Evolutionary conservation across 2,888 invertebrate genomes (phyloP), one percentile per base, ranked within the genome.

Genomic region (Lacanobia wlatinum): DNA sequence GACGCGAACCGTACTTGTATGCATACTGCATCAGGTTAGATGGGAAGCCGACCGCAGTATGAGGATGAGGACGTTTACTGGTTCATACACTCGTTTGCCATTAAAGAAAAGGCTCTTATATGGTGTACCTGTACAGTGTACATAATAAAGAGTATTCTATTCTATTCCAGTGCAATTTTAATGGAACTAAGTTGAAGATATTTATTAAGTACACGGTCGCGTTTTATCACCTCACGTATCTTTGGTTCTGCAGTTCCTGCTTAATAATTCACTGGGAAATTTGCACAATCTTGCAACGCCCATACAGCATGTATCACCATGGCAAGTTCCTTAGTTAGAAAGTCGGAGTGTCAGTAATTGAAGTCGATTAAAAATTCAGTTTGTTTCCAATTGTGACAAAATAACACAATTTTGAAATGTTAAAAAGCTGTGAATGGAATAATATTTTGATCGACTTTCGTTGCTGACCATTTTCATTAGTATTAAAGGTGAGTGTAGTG

Each of bases 401-500:
- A 55, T 28, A 1, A 8, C 16, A 55, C 55, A 23, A 23, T 5
- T 52, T 0, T 23, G 21, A 12, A 23, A 23, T 23, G 14, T 16
- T 28, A 4, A 28, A 28, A 46, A 48, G 7, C 18, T 18, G 7
- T n/a, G 18, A 0, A 12, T 50, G 50, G 9, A 50, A 10, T n/a
- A 16, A n/a, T 34, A 8, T 48, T 48, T 46, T 18, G 18, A 46
- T 46, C 43, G 60, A 60, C 16, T 63, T 52, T 63, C 16, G 16
- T 34, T 62, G 16, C 21, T 60, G 23, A 23, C 46, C 23, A 23
- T 43, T 28, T 2, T 3, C 28, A 28, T 59, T 52, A 65, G 55
- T 46, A 52, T 40, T 16, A 23, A 58, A 46, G 7, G 23, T 58
- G 48, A 74, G 48, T 66, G 38, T 60, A 46, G 40, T 40, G 34